Conservation (phyloP, 2,797 vertebrate genomes). For the Sebastes itinus region DNA sequence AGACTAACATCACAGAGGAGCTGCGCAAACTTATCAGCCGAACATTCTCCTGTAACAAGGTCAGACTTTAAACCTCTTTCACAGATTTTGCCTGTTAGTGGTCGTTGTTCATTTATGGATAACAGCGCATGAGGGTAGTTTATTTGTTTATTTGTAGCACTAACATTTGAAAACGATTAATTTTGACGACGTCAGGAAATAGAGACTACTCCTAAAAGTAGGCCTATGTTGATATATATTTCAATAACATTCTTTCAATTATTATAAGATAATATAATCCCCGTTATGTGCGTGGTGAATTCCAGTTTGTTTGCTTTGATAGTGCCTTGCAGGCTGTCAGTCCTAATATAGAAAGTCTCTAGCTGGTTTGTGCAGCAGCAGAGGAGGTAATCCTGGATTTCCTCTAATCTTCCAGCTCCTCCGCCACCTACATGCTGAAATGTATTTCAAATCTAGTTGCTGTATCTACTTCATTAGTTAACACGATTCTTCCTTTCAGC, state of each 20-base stretch:
- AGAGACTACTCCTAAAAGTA: neutral
- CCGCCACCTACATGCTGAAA: neutral
- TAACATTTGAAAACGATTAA: neutral
- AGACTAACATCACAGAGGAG: neutral
- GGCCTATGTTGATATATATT: neutral
- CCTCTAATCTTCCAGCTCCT: conserved; percentile 59
- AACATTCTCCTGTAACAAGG: conserved; percentile 19
- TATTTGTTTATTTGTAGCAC: neutral
- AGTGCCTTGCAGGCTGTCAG: conserved; percentile 8
- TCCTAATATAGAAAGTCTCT: conserved; percentile 45
- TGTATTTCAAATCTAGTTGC: neutral
- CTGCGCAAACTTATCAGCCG: neutral
- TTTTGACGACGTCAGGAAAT: neutral
- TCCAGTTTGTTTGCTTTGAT: conserved; percentile 30
- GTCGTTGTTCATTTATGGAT: neutral
- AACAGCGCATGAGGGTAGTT: neutral
- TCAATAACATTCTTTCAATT: neutral
- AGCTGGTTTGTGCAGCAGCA: conserved; percentile 26
- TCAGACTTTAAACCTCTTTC: neutral
- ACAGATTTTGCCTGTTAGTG: neutral
- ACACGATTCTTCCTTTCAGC: conserved; percentile 32
- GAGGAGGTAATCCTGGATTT: conserved; percentile 73
- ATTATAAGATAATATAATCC: neutral
- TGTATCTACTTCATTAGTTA: conserved; percentile 47
- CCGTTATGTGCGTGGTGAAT: neutral